Conservation (phyloP, 2,113 vertebrate genomes). For the Fulica atra region DNA sequence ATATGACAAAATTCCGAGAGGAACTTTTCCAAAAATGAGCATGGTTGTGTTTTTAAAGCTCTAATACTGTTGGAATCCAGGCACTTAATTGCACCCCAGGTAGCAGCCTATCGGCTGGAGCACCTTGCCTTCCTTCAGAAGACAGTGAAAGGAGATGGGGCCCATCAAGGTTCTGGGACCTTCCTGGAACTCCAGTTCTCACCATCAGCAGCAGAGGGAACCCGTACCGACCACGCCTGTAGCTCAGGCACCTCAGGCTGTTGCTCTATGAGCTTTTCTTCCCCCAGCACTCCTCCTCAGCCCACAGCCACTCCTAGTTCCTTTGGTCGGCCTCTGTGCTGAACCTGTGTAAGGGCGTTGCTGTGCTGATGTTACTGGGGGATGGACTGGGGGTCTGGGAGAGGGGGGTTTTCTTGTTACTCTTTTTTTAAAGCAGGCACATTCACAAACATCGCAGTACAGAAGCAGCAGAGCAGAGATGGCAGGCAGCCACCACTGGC, state of each 20-base stretch:
- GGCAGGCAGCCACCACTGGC: neutral
- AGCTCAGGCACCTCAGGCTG: neutral
- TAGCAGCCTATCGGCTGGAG: neutral
- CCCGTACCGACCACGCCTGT: neutral
- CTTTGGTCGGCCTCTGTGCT: neutral
- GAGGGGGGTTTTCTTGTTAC: neutral
- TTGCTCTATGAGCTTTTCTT: neutral
- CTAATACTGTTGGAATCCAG: neutral
- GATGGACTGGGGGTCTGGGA: neutral
- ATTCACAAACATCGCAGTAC: neutral
- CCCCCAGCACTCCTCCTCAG: neutral
- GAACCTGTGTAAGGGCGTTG: neutral
- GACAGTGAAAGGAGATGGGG: fast-evolving
- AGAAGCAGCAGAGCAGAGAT: neutral
- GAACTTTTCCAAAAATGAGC: neutral
- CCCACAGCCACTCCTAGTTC: neutral
- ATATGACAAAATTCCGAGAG: neutral
- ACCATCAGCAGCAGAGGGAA: neutral
- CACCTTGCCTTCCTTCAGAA: neutral
- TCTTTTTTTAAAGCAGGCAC: neutral
- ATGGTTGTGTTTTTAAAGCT: neutral
- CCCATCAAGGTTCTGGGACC: neutral
- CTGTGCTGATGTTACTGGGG: neutral
- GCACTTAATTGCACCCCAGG: neutral
- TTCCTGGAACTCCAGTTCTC: neutral